A percentile compares a stretch with the other conserved stretches of the same genome.
phyloP scores from a whole-genome alignment of 92 coral and sea anemone genomes.

The Chrysogorgia sp. region DNA sequence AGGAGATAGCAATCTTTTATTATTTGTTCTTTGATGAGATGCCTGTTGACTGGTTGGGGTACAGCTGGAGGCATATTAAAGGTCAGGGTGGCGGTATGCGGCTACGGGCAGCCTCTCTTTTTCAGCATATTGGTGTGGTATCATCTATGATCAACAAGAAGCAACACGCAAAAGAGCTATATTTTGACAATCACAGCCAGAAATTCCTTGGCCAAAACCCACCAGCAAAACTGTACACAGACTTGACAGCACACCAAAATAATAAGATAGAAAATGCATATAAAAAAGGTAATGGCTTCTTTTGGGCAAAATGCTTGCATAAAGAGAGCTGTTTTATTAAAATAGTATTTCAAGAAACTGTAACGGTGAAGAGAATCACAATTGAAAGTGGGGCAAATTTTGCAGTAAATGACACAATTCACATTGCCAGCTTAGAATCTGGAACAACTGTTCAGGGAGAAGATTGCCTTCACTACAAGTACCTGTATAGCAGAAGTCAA shows the following conservation, averaged over 20 bases:
- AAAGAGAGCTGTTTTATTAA: conserved; percentile 37
- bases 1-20: conserved; percentile 60
- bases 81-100: conserved; percentile 23
- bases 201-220: conserved; percentile 76
- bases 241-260: conserved; percentile 7
- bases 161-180: conserved; percentile 46
- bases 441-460: neutral
- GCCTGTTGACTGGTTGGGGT: conserved; percentile 75
- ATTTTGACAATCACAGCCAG: conserved; percentile 61
- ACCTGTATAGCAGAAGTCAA: conserved; percentile 20
- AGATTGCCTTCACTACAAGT: conserved; percentile 38
- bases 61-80: conserved; percentile 47
- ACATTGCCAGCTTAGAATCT: conserved; percentile 44
- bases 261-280: conserved; percentile 59
- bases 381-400: conserved; percentile 65
- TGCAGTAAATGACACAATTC: conserved; percentile 51
- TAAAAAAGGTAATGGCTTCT: conserved; percentile 63
- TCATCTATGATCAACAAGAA: conserved; percentile 55
- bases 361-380: conserved; percentile 44
- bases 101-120: conserved; percentile 47
- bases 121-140: conserved; percentile 63
- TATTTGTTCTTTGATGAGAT: conserved; percentile 71
- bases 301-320: conserved; percentile 52
- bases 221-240: conserved; percentile 53
- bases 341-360: conserved; percentile 27